Percentiles rank a stretch among this genome's conserved stretches.
These are phyloP conservation scores for Dipodomys ordii DNA, from an alignment of 2,113 vertebrate species.

Conservation along the genomic window DNA sequence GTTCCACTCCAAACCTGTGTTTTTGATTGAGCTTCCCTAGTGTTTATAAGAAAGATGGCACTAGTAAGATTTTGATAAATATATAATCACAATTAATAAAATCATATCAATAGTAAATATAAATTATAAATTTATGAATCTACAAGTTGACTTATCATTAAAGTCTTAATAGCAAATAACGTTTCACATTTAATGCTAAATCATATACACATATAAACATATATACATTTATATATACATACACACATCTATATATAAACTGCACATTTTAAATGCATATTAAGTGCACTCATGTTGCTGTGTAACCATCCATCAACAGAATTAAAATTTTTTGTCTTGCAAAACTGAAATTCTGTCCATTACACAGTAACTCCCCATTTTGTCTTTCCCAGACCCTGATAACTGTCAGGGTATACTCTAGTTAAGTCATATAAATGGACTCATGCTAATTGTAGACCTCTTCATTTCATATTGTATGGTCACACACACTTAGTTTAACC, in stretches of 20 bases:
- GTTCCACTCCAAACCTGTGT: neutral
- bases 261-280: neutral
- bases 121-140: neutral
- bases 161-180: neutral
- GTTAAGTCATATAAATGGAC: neutral
- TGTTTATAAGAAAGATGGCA: neutral
- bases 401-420: neutral
- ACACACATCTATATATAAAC: neutral
- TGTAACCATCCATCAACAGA: neutral
- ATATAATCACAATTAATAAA: neutral
- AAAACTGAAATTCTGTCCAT: neutral
- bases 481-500: neutral
- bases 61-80: neutral
- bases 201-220: neutral
- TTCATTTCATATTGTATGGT: too few species aligned
- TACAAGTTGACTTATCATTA: neutral
- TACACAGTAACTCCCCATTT: neutral
- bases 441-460: too few species aligned
- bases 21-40: neutral
- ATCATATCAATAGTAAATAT: too few species aligned
- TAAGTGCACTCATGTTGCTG: neutral
- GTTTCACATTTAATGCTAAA: neutral
- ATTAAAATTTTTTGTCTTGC: too few species aligned
- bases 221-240: neutral
- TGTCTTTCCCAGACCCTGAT: neutral